These are phyloP conservation scores for Tinamus guttatus DNA, from an alignment of 2,113 vertebrate genomes.

Conservation along the genomic window DNA sequence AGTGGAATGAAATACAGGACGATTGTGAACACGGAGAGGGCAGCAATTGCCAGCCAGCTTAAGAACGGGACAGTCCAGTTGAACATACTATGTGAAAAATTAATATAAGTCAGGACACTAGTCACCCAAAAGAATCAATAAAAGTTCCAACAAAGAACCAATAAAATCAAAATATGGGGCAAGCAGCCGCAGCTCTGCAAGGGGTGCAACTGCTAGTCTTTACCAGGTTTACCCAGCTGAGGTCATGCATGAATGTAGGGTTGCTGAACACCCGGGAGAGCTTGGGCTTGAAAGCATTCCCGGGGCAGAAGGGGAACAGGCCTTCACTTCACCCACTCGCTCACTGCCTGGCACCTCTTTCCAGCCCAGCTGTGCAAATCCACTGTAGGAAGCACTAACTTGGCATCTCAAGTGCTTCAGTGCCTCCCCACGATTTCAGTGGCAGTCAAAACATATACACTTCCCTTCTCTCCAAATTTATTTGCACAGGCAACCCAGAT, in stretches of 20 bases:
- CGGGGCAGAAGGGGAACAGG: neutral
- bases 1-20: constrained; percentile 95
- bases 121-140: neutral
- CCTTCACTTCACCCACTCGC: accelerated
- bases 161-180: neutral
- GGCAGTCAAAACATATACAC: neutral
- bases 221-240: neutral
- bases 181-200: neutral
- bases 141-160: neutral
- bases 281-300: neutral
- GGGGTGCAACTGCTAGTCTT: neutral
- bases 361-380: accelerated
- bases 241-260: neutral
- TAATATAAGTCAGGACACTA: constrained; percentile 17
- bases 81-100: constrained; percentile 87
- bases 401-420: neutral
- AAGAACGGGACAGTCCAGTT: constrained; percentile 99
- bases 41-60: constrained; percentile 94
- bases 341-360: neutral
- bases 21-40: constrained; percentile 85
- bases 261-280: neutral
- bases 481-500: accelerated
- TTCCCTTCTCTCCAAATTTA: neutral
- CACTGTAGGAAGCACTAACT: neutral
- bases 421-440: neutral